A percentile compares a stretch with the other conserved stretches of the same genome.
phyloP scores from a whole-genome alignment of 2,888 invertebrate species.

The Xestia xanthographa region DNA sequence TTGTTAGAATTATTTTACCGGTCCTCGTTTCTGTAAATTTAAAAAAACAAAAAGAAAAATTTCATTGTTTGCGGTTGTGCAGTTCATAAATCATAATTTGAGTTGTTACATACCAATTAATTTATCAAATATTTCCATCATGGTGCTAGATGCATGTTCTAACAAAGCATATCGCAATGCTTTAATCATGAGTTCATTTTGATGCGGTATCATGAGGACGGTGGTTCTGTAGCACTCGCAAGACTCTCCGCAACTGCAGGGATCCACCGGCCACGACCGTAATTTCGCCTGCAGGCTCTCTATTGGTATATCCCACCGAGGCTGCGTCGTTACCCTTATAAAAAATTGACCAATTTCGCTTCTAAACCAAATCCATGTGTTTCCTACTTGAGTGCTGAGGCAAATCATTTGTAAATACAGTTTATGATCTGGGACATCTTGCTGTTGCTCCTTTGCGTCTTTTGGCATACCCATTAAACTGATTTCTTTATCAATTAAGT shows the following conservation, averaged over 20 bases:
- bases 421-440: constrained; percentile 79
- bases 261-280: constrained; percentile 82
- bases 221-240: constrained; percentile 86
- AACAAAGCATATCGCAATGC: constrained; percentile 81
- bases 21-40: constrained; percentile 80
- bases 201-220: constrained; percentile 81
- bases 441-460: constrained; percentile 80
- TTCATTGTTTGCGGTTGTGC: neutral
- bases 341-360: constrained; percentile 85
- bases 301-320: constrained; percentile 84
- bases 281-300: constrained; percentile 82
- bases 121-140: constrained; percentile 83
- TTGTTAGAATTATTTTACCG: constrained; percentile 81
- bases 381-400: constrained; percentile 81
- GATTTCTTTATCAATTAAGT: constrained; percentile 83
- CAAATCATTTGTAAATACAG: constrained; percentile 83
- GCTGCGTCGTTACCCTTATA: constrained; percentile 82
- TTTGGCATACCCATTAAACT: constrained; percentile 76
- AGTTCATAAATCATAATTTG: neutral
- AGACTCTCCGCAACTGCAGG: constrained; percentile 84
- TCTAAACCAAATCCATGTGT: constrained; percentile 86
- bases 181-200: constrained; percentile 85
- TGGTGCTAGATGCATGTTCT: constrained; percentile 82
- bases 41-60: neutral
- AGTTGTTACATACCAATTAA: constrained; percentile 78